Evolutionary conservation across 2,113 vertebrate species (phyloP), one percentile per base, ranked within the genome.

Genomic region (Tretioscincus oriximinensis): DNA sequence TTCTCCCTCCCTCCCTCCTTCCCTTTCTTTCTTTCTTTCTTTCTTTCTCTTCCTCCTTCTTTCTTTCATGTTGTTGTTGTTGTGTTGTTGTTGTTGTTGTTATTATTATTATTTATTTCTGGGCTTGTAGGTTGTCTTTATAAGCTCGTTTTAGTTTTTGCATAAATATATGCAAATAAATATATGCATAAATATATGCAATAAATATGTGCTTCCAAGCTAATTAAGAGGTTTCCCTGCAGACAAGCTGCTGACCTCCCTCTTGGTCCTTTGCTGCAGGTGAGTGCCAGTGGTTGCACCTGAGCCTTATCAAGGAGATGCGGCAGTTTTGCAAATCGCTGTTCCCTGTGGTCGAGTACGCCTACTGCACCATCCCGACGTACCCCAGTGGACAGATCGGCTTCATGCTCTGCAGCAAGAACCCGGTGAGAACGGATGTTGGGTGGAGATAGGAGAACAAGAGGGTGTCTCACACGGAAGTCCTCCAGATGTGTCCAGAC

Each of bases 391-490:
- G 98, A 74, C 98, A 99, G 95, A 99, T 99, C 10, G 98, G 98
- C 91, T 99, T 98, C 93, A 99, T 99, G 98, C 97, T 99, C 60
- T 99, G 98, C 94, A 98, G 98, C 95, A 99, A 98, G 94, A 98
- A 98, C 84, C 90, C 96, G 0, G 98, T 99, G 90, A 96, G 97
- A 90, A 75, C 73, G 18, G 3, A 12, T 9, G 0, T 49, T 58
- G 54, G 11, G n/a, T 7, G 12, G 18, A 1, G 14, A 31, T 66
- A 2, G 65, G 65, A 28, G 21, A 11, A 61, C 60, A 24, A 22
- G 24, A 63, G 26, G 28, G n/a, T 29, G 9, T 11, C 9, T 2
- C n/a, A 12, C 10, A 0, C 5, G 9, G 26, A 65, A 65, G 63
- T n/a, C 26, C 64, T 65, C 54, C 54, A 51, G 49, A 51, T 51